Evolutionary conservation across 2,113 vertebrate genomes (phyloP).

Genomic region (Sigmodon hispidus): DNA sequence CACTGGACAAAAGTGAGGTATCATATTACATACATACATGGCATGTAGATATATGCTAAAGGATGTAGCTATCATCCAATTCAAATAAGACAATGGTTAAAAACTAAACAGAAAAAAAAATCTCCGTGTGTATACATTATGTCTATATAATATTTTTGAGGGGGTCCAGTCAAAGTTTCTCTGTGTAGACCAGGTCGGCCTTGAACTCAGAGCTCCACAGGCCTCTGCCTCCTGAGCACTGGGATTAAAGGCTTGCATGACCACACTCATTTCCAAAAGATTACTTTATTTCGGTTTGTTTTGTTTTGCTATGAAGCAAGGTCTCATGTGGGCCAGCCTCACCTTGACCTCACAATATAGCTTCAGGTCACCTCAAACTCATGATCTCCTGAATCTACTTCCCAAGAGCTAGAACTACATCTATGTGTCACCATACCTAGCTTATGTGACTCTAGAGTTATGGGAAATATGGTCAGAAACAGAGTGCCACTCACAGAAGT

Average conservation of each 20-base stretch:
- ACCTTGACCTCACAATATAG: background rate
- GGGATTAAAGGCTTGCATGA: background rate
- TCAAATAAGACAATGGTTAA: conserved; percentile 2
- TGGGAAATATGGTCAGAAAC: background rate
- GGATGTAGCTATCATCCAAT: background rate
- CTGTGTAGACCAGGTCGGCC: background rate
- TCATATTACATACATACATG: background rate
- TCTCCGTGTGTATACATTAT: background rate
- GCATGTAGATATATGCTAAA: background rate
- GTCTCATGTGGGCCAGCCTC: background rate
- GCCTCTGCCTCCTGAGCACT: background rate
- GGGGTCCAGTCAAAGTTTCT: background rate
- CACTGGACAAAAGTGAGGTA: background rate
- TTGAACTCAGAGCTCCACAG: background rate
- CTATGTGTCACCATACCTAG: too few relatives aligned
- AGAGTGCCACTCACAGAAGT: background rate
- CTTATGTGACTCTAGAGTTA: background rate
- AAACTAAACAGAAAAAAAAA: background rate
- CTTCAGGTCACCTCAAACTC: background rate
- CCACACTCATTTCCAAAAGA: background rate
- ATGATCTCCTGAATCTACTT: background rate
- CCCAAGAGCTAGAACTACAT: background rate
- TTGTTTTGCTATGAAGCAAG: background rate
- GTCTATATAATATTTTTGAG: background rate
- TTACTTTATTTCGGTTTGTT: background rate